Evolutionary conservation across 2,113 vertebrate species (phyloP), one percentile per base, ranked within the genome.

Genomic region (Neodontobutis hainanensis): DNA sequence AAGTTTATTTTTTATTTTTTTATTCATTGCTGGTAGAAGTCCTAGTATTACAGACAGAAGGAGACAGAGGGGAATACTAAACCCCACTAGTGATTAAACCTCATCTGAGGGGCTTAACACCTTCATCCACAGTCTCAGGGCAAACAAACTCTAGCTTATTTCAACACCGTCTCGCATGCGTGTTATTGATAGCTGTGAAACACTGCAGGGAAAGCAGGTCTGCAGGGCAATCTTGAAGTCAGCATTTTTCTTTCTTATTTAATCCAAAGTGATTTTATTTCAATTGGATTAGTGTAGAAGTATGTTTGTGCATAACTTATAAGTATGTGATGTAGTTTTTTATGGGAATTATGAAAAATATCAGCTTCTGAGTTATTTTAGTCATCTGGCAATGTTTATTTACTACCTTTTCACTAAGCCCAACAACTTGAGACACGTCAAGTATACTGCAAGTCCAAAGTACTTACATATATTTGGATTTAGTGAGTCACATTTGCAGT

Each of bases 11-110:
- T 61, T 77, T 56, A 35, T 65, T 59, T 40, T 77, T 61, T 62
- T 72, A 61, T 36, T 59, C 32, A 66, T 11, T 73, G 50, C 62
- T 62, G 61, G 77, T 45, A 49, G 75, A 60, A 73, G 59, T 65
- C 34, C 7, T 19, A 56, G 19, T 50, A 49, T 44, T 49, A 36
- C 43, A 63, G n/a, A 6, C 40, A 47, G 40, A 49, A 35, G 35
- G 55, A 69, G 50, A 42, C 73, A 32, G 32, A 0, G 55, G 75
- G 61, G 73, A 58, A 62, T 42, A 14, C 14, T 51, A 60, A 75
- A 72, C 53, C 55, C 57, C 34, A 9, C 42, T 50, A 63, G 65
- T 71, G 77, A 68, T 78, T 57, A 80, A 66, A 48, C 32, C 52
- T 49, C 36, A 57, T 68, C 56, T 63, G 49, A 59, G 46, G 64